phyloP scores from a whole-genome alignment of 2,888 invertebrate genomes.

The Metallyticus violacea region DNA sequence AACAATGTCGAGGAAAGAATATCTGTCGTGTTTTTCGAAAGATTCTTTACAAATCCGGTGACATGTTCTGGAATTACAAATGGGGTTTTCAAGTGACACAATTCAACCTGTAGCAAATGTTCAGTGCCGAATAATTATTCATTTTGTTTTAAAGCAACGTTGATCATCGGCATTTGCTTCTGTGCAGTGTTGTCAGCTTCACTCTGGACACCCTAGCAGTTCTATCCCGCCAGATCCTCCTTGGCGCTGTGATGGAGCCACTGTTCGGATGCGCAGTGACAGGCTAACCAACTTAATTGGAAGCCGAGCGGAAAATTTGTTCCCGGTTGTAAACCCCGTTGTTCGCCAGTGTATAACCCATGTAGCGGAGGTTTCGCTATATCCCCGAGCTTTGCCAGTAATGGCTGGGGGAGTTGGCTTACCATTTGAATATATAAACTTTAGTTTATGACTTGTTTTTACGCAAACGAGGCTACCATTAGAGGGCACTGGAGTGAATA shows the following conservation, averaged over 20 bases:
- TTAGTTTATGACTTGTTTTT: constrained; percentile 26
- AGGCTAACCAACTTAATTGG: constrained; percentile 46
- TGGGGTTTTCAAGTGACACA: too few species aligned
- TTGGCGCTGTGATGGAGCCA: constrained; percentile 25
- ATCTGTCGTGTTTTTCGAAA: too few species aligned
- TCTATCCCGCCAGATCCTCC: not conserved
- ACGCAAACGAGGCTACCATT: constrained; percentile 11
- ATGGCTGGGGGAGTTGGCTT: not conserved
- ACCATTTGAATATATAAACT: constrained; percentile 25
- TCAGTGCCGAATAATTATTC: too few species aligned
- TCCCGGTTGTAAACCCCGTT: constrained; percentile 29
- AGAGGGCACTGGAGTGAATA: not conserved
- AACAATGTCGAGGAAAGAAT: too few species aligned
- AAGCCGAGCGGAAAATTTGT: constrained; percentile 47
- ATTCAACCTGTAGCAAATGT: too few species aligned
- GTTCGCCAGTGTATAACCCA: constrained; percentile 27
- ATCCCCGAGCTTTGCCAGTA: constrained; percentile 11
- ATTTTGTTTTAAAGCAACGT: too few species aligned
- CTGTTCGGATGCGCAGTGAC: constrained; percentile 36
- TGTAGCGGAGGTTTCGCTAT: constrained; percentile 25
- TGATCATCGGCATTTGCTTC: too few species aligned
- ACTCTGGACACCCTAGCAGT: not conserved
- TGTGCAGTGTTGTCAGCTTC: not conserved
- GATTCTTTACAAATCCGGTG: too few species aligned
- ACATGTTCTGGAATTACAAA: too few species aligned